phyloP scores from a whole-genome alignment of 2,888 invertebrate genomes.

The Eupithecia subumbrata region DNA sequence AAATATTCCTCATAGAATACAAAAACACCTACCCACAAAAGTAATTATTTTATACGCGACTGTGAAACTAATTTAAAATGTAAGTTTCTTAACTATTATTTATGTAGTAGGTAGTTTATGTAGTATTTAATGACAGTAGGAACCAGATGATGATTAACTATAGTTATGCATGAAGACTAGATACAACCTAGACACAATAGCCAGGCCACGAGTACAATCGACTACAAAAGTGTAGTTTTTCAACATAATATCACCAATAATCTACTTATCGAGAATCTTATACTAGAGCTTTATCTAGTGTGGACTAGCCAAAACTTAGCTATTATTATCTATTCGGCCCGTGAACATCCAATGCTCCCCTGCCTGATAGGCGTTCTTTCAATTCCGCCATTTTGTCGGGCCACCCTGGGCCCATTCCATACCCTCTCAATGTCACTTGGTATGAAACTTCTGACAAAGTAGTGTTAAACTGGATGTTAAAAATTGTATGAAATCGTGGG shows the following conservation, averaged over 20 bases:
- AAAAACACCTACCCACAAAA: not conserved
- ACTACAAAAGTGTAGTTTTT: constrained; percentile 43
- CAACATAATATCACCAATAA: not conserved
- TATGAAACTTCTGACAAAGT: no score
- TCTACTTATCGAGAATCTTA: not conserved
- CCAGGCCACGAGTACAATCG: constrained; percentile 19
- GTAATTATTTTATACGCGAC: constrained; percentile 9
- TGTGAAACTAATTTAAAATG: constrained; percentile 4
- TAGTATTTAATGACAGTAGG: not conserved
- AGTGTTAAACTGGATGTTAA: no score
- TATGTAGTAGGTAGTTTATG: constrained; percentile 4
- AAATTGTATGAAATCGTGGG: no score
- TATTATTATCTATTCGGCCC: not conserved
- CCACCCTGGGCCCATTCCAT: not conserved
- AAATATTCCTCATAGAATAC: not conserved
- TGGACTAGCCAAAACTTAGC: not conserved
- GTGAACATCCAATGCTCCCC: no score
- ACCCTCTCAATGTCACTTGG: not conserved
- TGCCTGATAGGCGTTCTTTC: not conserved
- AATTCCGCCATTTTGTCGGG: not conserved
- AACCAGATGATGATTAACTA: constrained; percentile 55
- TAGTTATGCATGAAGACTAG: constrained; percentile 52
- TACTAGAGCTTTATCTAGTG: no score
- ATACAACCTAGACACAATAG: constrained; percentile 22
- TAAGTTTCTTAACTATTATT: not conserved